Conservation (phyloP, 2,797 vertebrate species). For the Merluccius polli region DNA sequence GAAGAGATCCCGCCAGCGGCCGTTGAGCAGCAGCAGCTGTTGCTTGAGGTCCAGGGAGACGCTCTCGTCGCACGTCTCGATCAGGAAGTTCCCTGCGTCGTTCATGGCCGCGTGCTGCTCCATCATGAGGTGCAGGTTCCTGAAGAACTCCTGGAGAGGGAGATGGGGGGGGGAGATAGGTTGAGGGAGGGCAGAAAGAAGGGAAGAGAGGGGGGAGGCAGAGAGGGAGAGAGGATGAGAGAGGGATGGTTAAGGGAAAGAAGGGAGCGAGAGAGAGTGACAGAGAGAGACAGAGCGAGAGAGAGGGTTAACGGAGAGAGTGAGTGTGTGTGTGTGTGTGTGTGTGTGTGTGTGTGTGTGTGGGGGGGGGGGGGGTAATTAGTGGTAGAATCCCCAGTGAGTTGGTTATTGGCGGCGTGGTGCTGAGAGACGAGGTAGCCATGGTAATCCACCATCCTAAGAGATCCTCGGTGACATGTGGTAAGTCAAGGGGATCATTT, state of each 20-base stretch:
- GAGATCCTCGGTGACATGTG: slow-evolving; percentile 54
- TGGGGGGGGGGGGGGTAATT: slow-evolving; percentile 57
- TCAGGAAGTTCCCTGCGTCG: slow-evolving; percentile 96
- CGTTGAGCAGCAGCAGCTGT: slow-evolving; percentile 90
- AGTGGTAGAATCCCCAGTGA: slow-evolving; percentile 61
- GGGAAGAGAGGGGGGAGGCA: slow-evolving; percentile 10
- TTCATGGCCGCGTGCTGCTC: slow-evolving; percentile 96
- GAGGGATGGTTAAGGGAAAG: slow-evolving; percentile 30
- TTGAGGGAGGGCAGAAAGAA: background rate
- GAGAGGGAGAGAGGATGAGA: slow-evolving; percentile 11
- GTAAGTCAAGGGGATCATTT: slow-evolving; percentile 58
- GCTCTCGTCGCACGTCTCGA: slow-evolving; percentile 92
- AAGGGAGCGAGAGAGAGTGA: slow-evolving; percentile 39
- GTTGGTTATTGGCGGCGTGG: slow-evolving; percentile 44
- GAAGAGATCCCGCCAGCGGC: slow-evolving; percentile 94
- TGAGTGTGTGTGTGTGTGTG: background rate
- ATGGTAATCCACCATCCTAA: slow-evolving; percentile 56
- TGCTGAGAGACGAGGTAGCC: slow-evolving; percentile 52
- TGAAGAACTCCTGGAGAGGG: slow-evolving; percentile 86
- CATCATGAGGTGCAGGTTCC: slow-evolving; percentile 91
- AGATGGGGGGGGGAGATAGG: slow-evolving; percentile 20
- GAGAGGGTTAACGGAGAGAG: slow-evolving; percentile 42
- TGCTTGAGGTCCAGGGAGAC: slow-evolving; percentile 97
- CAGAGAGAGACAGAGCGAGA: slow-evolving; percentile 49
- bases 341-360: background rate